These are phyloP conservation scores for Crepidodera aurea DNA, from an alignment of 2,888 invertebrate genomes.

Conservation along the genomic window DNA sequence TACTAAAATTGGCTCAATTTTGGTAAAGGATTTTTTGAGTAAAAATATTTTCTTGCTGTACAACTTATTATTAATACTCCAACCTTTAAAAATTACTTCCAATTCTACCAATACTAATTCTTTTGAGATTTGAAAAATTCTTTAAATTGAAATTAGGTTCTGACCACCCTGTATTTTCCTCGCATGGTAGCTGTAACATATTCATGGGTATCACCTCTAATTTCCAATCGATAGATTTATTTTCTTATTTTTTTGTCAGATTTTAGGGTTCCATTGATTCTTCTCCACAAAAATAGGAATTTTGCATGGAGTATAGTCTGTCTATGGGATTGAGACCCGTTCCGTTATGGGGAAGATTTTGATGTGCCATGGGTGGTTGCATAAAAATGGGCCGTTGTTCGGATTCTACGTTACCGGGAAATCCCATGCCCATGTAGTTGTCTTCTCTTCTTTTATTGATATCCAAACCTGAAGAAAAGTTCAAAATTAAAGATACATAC, in stretches of 20 bases:
- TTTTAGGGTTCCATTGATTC: slow-evolving; percentile 54
- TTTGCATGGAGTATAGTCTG: slow-evolving; percentile 71
- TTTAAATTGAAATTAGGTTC: too few relatives aligned
- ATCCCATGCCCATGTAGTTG: slow-evolving; percentile 54
- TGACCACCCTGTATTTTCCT: too few relatives aligned
- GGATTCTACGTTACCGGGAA: slow-evolving; percentile 50
- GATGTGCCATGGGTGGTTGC: slow-evolving; percentile 58
- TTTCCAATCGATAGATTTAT: too few relatives aligned
- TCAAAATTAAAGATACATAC: slow-evolving; percentile 15
- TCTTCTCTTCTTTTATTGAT: slow-evolving; percentile 53
- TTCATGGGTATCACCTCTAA: too few relatives aligned
- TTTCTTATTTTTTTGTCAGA: neutral
- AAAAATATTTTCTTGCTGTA: too few relatives aligned
- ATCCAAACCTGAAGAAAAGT: slow-evolving; percentile 51
- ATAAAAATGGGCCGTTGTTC: slow-evolving; percentile 51
- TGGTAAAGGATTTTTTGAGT: too few relatives aligned
- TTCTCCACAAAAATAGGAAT: slow-evolving; percentile 69
- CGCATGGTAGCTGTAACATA: too few relatives aligned
- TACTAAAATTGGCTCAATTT: too few relatives aligned
- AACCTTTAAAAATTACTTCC: too few relatives aligned
- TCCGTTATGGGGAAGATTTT: slow-evolving; percentile 54
- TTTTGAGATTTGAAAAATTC: too few relatives aligned
- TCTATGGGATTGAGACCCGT: slow-evolving; percentile 69
- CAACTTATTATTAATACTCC: too few relatives aligned
- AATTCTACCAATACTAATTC: too few relatives aligned